Conservation (phyloP, 1,140 invertebrate genomes). For the Euglossa dilemma region DNA sequence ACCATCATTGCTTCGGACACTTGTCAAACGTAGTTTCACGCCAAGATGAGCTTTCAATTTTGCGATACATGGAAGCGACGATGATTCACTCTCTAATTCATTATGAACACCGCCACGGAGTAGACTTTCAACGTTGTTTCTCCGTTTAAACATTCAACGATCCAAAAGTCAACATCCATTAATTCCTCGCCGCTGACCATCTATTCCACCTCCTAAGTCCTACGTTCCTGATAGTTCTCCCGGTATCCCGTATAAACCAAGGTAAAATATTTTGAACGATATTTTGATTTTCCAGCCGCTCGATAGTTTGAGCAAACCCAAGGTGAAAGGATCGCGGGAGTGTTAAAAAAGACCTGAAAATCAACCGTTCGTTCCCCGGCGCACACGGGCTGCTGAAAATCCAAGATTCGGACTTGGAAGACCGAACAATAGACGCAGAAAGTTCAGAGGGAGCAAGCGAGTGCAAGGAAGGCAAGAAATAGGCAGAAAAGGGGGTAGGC, state of each 20-base stretch:
- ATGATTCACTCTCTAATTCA: too few species aligned
- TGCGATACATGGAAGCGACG: not conserved
- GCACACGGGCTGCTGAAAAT: not conserved
- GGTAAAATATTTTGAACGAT: not conserved
- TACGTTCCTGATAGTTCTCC: too few species aligned
- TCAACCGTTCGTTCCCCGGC: not conserved
- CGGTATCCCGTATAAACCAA: too few species aligned
- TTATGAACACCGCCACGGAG: too few species aligned
- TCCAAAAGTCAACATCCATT: too few species aligned
- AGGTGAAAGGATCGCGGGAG: not conserved
- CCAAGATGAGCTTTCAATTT: not conserved
- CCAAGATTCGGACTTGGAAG: not conserved
- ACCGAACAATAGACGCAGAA: not conserved
- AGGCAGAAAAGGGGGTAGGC: not conserved
- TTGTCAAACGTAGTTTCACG: slow-evolving; percentile 13
- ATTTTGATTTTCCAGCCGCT: not conserved
- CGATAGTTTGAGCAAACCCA: not conserved
- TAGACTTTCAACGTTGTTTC: too few species aligned
- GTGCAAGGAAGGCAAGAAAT: too few species aligned
- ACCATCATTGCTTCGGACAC: not conserved
- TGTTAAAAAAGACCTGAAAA: not conserved
- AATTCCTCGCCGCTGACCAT: too few species aligned
- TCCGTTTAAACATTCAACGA: too few species aligned
- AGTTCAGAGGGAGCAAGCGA: too few species aligned
- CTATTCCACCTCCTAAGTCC: too few species aligned